Base-by-base conservation (phyloP, 2,113 vertebrate genomes). In the Notarius lentiginosus region DNA sequence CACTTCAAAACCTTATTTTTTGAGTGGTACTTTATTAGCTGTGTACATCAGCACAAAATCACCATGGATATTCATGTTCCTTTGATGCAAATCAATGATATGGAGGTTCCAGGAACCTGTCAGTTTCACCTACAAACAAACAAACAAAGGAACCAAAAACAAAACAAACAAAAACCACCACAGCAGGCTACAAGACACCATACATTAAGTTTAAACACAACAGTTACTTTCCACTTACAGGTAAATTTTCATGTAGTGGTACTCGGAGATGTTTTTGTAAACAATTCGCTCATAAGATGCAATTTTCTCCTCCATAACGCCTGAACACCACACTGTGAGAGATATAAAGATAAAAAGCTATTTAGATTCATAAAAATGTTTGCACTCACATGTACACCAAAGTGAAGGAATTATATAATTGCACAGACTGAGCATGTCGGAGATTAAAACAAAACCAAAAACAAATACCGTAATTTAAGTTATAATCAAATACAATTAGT, bases 161-260 rank as follows among this genome's bases (percentile, higher is more conserved):
- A 49, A n/a, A 2, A 22, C 2, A 8, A 2, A 17, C 4, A 8
- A 30, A 7, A 20, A 5, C 30, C 20, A 66, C 5, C 47, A 76
- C 20, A 76, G 73, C 9, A 76, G 73, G 41, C 41, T 24, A 51
- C 20, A 53, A 53, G 12, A 55, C 49, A n/a, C 27, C 22, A 53
- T 6, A 2, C 51, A 55, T 7, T 8, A 79, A 79, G 4, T 55
- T 58, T 7, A 56, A 56, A 0, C 20, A 0, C 75, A 55, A 77
- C 22, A 15, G 51, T 55, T 77, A 12, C 8, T 20, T 68, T 61
- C n/a, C 49, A 96, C 97, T 96, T 92, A 99, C 97, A 98, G 91
- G 75, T 90, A 85, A 70, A 97, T 92, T 76, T 96, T 97, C 96
- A 99, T 65, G 89, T 98, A 98, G 85, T 97, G 96, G 84, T 96